These are phyloP conservation scores for Leptinotarsa haldemani DNA, from an alignment of 2,888 invertebrate species.

Conservation along the genomic window DNA sequence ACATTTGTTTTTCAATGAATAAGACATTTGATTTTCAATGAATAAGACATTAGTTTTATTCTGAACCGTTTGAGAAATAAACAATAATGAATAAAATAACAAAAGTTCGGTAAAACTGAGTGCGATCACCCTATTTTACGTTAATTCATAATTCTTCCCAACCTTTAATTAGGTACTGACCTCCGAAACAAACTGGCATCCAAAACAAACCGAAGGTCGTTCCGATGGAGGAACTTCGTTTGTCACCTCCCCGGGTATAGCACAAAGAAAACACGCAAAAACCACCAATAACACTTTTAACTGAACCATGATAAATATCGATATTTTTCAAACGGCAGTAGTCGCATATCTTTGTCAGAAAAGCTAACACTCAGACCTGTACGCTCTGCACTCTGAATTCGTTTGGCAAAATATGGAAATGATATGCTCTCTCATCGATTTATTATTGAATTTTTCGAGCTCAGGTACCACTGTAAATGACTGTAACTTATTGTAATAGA, in stretches of 20 bases:
- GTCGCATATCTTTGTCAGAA: neutral
- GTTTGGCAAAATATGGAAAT: slow-evolving; percentile 18
- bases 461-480: slow-evolving; percentile 10
- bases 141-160: neutral
- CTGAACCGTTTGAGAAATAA: no score
- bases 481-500: slow-evolving; percentile 24
- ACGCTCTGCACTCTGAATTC: neutral
- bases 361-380: neutral
- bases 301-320: neutral
- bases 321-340: neutral
- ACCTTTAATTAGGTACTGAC: neutral
- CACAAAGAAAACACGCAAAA: slow-evolving; percentile 1
- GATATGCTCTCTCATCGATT: slow-evolving; percentile 4
- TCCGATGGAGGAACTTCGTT: neutral
- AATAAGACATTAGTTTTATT: no score
- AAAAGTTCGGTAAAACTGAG: no score
- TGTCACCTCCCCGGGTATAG: neutral
- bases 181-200: neutral
- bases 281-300: slow-evolving; percentile 4
- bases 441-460: slow-evolving; percentile 20
- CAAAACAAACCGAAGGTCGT: neutral
- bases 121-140: neutral
- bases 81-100: no score
- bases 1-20: no score
- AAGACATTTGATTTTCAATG: no score